phyloP scores from a whole-genome alignment of 1,140 invertebrate species.

The Tribolium castaneum region DNA sequence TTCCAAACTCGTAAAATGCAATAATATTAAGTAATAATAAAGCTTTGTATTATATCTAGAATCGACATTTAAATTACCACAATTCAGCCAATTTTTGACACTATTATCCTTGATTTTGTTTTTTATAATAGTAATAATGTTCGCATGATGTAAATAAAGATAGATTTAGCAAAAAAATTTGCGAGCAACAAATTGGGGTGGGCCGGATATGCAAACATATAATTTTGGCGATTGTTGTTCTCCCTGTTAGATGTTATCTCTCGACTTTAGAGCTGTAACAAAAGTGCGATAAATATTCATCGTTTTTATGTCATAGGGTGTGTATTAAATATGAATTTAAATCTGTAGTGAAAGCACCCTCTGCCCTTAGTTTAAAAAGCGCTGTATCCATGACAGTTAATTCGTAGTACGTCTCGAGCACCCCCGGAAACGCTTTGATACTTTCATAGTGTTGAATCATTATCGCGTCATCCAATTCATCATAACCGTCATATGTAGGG shows the following conservation, averaged over 20 bases:
- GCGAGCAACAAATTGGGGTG: neutral
- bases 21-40: too few relatives aligned
- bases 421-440: constrained; percentile 37
- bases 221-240: neutral
- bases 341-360: constrained; percentile 29
- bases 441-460: constrained; percentile 44
- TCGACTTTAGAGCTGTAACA: constrained; percentile 34
- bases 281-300: constrained; percentile 51
- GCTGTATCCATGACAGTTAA: constrained; percentile 43
- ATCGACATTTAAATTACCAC: too few relatives aligned
- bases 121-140: too few relatives aligned
- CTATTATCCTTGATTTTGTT: too few relatives aligned
- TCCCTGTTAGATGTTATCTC: neutral
- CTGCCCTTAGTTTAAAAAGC: constrained; percentile 38
- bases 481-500: constrained; percentile 39
- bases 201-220: neutral
- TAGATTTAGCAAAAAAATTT: too few relatives aligned
- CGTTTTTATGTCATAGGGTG: constrained; percentile 39
- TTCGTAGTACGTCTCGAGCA: constrained; percentile 5
- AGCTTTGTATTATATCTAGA: too few relatives aligned
- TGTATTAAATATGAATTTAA: constrained; percentile 46
- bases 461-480: constrained; percentile 43
- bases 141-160: too few relatives aligned
- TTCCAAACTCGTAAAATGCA: too few relatives aligned
- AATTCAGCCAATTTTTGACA: too few relatives aligned